Conservation (phyloP, 2,888 invertebrate genomes). For the Yponomeuta plumbellus region DNA sequence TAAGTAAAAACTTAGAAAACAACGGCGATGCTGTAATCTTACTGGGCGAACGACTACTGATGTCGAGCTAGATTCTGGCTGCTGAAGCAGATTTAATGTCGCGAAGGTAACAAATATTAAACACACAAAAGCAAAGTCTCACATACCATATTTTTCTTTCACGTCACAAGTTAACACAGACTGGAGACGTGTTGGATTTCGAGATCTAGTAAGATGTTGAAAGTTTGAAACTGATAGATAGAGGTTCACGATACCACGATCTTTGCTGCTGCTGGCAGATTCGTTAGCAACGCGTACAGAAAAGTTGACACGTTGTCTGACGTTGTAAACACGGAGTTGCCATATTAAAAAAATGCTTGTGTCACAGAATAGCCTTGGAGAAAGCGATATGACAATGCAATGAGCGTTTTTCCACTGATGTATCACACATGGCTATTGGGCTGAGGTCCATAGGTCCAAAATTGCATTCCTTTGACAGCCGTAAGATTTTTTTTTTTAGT, state of each 20-base stretch:
- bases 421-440: too few relatives aligned
- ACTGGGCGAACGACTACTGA: too few relatives aligned
- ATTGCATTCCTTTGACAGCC: too few relatives aligned
- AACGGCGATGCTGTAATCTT: too few relatives aligned
- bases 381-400: too few relatives aligned
- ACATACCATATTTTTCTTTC: constrained; percentile 29
- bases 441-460: too few relatives aligned
- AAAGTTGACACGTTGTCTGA: constrained; percentile 58
- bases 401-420: too few relatives aligned
- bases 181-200: not conserved
- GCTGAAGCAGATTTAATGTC: too few relatives aligned
- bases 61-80: too few relatives aligned
- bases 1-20: too few relatives aligned
- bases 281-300: constrained; percentile 52
- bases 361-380: not conserved
- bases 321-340: constrained; percentile 49
- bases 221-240: not conserved
- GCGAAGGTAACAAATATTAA: too few relatives aligned
- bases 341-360: constrained; percentile 17
- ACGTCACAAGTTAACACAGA: not conserved
- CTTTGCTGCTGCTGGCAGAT: constrained; percentile 4
- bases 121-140: not conserved
- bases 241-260: not conserved
- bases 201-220: not conserved
- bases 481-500: too few relatives aligned